Evolutionary conservation across 2,797 vertebrate species (phyloP).

Genomic region (Scyliorhinus canicula): DNA sequence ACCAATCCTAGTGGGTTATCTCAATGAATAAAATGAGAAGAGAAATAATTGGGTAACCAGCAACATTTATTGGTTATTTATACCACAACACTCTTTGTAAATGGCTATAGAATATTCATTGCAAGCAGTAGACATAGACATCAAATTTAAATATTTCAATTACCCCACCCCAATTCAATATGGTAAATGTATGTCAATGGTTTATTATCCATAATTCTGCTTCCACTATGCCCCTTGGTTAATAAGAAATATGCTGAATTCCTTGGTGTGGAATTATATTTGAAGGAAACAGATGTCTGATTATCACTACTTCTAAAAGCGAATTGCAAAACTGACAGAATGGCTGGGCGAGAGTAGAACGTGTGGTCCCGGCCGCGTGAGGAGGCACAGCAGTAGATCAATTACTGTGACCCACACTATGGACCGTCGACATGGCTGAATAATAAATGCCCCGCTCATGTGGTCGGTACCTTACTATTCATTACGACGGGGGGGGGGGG

Average conservation of each 20-base stretch:
- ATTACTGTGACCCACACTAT: neutral
- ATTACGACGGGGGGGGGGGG: neutral
- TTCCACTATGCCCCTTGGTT: neutral
- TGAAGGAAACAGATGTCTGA: conserved; percentile 40
- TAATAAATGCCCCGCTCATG: neutral
- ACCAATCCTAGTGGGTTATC: neutral
- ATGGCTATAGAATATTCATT: neutral
- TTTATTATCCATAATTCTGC: neutral
- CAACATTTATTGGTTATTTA: neutral
- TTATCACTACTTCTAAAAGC: conserved; percentile 24
- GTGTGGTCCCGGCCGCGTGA: neutral
- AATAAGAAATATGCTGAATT: neutral
- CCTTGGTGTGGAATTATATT: neutral
- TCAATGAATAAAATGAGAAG: neutral
- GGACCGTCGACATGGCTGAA: neutral
- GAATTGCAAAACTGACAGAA: conserved; percentile 16
- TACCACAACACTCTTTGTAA: neutral
- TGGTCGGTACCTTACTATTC: conserved; percentile 4
- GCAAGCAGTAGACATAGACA: neutral
- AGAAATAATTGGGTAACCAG: no score
- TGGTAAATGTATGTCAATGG: neutral
- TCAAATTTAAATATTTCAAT: neutral
- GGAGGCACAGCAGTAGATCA: neutral
- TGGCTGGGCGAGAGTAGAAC: neutral
- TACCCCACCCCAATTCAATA: neutral